Evolutionary conservation across 2,113 vertebrate species (phyloP).

Genomic region (Peucedramus taeniatus): DNA sequence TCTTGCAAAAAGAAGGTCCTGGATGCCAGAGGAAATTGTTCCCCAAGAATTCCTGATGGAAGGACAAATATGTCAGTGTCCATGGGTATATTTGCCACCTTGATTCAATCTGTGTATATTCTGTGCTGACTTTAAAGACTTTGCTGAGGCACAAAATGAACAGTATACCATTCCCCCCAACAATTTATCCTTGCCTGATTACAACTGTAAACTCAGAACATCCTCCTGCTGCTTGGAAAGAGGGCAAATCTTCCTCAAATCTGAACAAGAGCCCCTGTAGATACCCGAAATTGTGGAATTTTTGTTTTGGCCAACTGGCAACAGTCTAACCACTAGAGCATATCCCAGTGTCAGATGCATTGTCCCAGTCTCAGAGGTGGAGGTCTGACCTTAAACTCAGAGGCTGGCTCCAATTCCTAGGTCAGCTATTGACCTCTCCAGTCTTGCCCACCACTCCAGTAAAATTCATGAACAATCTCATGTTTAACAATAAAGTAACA

Average conservation of each 20-base stretch:
- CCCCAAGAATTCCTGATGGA: not conserved
- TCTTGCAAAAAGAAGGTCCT: not conserved
- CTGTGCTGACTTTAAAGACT: not conserved
- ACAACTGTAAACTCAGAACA: not conserved
- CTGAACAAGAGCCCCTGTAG: not conserved
- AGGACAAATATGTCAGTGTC: not conserved
- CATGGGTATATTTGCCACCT: not conserved
- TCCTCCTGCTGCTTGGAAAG: not conserved
- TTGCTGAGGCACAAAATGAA: not conserved
- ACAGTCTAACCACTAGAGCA: not conserved
- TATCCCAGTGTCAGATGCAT: not conserved
- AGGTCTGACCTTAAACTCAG: not conserved
- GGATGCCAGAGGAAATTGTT: not conserved
- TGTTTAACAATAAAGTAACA: not conserved
- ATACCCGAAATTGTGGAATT: rapidly evolving
- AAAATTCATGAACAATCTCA: not conserved
- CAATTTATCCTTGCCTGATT: not conserved
- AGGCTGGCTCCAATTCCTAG: not conserved
- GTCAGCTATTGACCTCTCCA: not conserved
- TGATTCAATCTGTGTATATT: not conserved
- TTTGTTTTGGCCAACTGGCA: not conserved
- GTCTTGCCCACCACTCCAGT: not conserved
- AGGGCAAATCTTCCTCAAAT: not conserved
- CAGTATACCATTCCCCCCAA: not conserved
- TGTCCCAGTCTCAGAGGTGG: not conserved